A percentile compares a stretch with the other conserved stretches of the same genome.
Evolutionary conservation across 2,797 vertebrate species (phyloP).

Genomic region (Philypnodon macrostomus): DNA sequence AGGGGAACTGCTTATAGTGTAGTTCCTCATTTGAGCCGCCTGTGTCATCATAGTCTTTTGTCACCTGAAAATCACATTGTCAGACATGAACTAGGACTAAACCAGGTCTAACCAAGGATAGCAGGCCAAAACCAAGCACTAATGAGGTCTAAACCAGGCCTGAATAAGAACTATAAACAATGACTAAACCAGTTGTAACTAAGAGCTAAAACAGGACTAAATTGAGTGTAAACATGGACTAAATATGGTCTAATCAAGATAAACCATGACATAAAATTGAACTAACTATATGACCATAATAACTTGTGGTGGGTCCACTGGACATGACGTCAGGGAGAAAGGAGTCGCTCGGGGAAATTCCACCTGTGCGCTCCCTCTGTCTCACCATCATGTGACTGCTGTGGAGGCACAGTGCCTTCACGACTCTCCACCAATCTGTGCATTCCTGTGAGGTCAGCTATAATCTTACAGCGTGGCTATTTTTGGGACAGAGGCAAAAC

Average conservation of each 20-base stretch:
- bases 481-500: constrained; percentile 34
- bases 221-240: no score
- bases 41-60: constrained; percentile 28
- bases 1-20: constrained; percentile 53
- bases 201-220: no score
- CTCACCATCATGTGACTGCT: constrained; percentile 59
- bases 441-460: constrained; percentile 42
- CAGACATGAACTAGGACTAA: constrained; percentile 47
- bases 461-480: constrained; percentile 28
- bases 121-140: no score
- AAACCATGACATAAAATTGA: no score
- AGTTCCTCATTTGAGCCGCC: constrained; percentile 56
- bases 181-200: no score
- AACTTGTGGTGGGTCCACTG: constrained; percentile 23
- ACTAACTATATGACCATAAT: no score
- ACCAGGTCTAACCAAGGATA: no score
- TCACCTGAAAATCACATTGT: constrained; percentile 62
- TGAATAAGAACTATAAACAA: no score
- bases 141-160: no score
- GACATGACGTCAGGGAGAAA: constrained; percentile 64
- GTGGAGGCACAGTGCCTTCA: constrained; percentile 27
- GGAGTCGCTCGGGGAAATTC: constrained; percentile 71
- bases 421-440: constrained; percentile 32
- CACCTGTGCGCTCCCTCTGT: constrained; percentile 62
- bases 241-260: no score